Conservation (phyloP, 92 coral and sea anemone species). For the Epizoanthus fatuus region DNA sequence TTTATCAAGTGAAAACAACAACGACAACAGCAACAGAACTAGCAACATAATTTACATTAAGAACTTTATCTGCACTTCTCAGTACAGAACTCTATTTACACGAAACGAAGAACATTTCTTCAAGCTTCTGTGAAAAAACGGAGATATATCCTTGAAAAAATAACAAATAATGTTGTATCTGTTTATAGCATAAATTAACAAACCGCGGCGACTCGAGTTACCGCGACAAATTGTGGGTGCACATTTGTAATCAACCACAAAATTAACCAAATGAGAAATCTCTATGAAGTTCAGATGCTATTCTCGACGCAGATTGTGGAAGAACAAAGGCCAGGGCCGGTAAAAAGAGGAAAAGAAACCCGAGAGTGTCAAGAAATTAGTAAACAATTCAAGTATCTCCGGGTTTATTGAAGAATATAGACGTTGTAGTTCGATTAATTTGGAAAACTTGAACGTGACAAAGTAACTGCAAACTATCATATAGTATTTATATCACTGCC, state of each 20-base stretch:
- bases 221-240: background rate
- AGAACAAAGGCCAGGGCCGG: background rate
- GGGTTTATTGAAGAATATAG: background rate
- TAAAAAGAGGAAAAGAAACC: background rate
- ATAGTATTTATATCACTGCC: background rate
- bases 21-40: background rate
- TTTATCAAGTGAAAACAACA: background rate
- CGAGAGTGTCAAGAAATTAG: background rate
- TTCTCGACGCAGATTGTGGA: background rate
- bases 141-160: background rate
- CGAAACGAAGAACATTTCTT: background rate
- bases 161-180: background rate
- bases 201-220: background rate
- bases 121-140: background rate
- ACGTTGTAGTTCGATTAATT: background rate
- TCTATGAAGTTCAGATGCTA: conserved; percentile 7
- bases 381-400: background rate
- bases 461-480: background rate
- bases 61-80: background rate
- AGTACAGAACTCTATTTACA: background rate
- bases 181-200: background rate
- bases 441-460: background rate
- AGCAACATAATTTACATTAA: background rate
- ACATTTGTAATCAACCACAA: background rate
- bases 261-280: background rate